phyloP scores from a whole-genome alignment of 1,140 invertebrate species.

The Latrodectus geometricus region DNA sequence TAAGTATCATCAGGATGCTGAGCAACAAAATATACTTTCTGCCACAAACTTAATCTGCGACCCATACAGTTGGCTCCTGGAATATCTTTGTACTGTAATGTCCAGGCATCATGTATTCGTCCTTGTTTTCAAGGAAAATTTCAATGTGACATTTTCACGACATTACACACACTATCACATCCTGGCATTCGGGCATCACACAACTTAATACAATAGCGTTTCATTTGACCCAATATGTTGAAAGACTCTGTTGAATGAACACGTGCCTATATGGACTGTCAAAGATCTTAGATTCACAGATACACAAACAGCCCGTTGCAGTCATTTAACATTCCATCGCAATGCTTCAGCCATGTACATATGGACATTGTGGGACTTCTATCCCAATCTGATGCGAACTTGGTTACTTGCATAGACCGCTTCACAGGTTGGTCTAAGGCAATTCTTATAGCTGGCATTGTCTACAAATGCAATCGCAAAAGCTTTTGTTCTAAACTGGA shows the following conservation, averaged over 20 bases:
- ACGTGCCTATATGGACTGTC: slow-evolving; percentile 16
- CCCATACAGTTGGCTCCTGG: neutral
- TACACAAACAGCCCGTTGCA: slow-evolving; percentile 7
- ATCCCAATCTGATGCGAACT: no score
- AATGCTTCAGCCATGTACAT: slow-evolving; percentile 8
- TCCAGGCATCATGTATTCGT: no score
- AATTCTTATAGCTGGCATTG: neutral
- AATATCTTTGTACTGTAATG: no score
- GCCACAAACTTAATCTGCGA: no score
- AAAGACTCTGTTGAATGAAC: slow-evolving; percentile 8
- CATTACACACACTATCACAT: slow-evolving; percentile 9
- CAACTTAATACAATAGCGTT: neutral
- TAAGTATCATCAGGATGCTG: no score
- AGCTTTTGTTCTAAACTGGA: neutral
- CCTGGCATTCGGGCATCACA: slow-evolving; percentile 1
- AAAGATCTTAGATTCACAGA: neutral
- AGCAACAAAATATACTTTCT: no score
- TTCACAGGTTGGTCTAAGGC: neutral
- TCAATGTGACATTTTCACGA: neutral
- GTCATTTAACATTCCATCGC: neutral
- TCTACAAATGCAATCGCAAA: neutral
- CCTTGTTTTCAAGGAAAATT: slow-evolving; percentile 10
- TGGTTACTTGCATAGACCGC: neutral
- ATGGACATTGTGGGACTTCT: slow-evolving; percentile 19
- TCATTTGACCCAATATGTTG: slow-evolving; percentile 9